Evolutionary conservation across 2,797 vertebrate species (phyloP).

Genomic region (Oryzias sinensis): DNA sequence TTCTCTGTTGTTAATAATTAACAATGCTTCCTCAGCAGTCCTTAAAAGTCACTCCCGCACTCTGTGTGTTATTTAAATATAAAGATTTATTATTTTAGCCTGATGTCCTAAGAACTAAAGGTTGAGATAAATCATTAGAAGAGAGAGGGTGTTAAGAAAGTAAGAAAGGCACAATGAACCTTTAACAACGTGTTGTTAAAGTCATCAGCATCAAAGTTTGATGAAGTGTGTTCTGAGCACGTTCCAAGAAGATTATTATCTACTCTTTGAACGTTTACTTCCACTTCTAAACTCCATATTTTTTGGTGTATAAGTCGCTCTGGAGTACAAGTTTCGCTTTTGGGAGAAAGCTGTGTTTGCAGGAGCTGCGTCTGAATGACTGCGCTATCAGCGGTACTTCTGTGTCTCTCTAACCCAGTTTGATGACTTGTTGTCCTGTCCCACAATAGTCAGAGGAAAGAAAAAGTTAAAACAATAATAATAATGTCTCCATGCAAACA

Average conservation of each 20-base stretch:
- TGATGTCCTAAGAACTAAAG: conserved; percentile 83
- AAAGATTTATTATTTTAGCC: conserved; percentile 79
- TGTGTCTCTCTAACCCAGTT: no score
- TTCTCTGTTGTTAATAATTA: conserved; percentile 66
- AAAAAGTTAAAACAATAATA: no score
- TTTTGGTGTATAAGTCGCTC: no score
- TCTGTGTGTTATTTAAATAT: conserved; percentile 71
- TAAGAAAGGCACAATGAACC: conserved; percentile 80
- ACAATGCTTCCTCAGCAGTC: conserved; percentile 51
- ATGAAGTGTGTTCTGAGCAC: conserved; percentile 82
- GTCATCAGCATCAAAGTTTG: conserved; percentile 80
- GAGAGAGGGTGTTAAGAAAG: conserved; percentile 68
- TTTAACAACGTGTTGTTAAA: conserved; percentile 52
- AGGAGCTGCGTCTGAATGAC: no score
- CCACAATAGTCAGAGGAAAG: no score
- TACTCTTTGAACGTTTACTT: no score
- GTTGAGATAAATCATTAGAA: conserved; percentile 86
- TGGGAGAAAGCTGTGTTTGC: no score
- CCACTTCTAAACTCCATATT: no score
- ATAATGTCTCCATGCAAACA: no score
- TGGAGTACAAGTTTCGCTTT: neutral
- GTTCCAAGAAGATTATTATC: conserved; percentile 59
- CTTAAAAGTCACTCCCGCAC: conserved; percentile 78
- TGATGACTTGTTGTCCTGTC: no score
- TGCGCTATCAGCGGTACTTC: no score